Evolutionary conservation across 2,888 invertebrate genomes (phyloP), one percentile per base, ranked within the genome.

Genomic region (Phengaris arion): DNA sequence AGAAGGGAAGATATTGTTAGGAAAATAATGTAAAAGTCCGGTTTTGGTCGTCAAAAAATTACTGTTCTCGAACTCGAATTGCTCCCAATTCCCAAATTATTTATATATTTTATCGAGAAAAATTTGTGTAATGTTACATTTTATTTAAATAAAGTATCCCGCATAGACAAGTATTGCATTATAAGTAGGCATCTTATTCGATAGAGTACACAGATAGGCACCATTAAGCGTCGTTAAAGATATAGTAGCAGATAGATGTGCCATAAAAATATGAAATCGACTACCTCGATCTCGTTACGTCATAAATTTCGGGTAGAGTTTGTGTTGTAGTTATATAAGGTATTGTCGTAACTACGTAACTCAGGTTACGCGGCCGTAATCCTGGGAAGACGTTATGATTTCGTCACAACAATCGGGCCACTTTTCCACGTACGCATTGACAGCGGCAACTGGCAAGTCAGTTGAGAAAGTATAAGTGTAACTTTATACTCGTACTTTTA

Each of bases 271-370:
- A 35, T 64, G 12, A 64, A 64, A 59, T 35, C 9, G 10, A 35
- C 64, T 64, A 64, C 45, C 35, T 35, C 12, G 64, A 64, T 64
- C 64, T 64, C 35, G 64, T 64, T 64, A 64, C 64, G 64, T 64
- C 35, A 35, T 55, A n/a, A 6, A 35, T 64, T 64, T 64, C 64
- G 64, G 35, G 35, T 64, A 64, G 13, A 64, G 12, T 52, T 12
- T 10, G 8, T 8, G 59, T 57, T 64, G 6, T 64, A 64, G 13
- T 64, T 64, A 64, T 45, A 64, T 64, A 64, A 64, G 35, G 8
- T 48, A 48, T 48, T 5, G 8, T 48, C 4, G 35, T 5, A 12
- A 35, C 9, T 45, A 64, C 64, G 64, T 12, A 64, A 64, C 35
- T 6, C 54, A 54, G 15, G 22, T 64, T 64, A 35, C 64, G 64